These are phyloP conservation scores for Patiria miniata DNA, from an alignment of 35 echinoderm and acorn worm genomes.

Conservation along the genomic window DNA sequence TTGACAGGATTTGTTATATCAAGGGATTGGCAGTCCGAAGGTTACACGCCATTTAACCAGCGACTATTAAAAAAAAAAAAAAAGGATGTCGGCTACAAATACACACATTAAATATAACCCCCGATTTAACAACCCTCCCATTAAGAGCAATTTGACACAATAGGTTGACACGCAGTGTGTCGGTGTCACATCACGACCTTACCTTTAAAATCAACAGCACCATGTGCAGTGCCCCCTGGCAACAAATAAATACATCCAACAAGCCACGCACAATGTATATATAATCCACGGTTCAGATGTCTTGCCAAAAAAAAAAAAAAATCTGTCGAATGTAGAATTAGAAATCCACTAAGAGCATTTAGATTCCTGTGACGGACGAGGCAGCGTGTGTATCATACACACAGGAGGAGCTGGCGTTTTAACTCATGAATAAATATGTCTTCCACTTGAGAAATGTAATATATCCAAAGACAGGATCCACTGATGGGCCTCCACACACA, in stretches of 20 bases:
- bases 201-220: not conserved
- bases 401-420: not conserved
- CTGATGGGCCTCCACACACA: not conserved
- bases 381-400: not conserved
- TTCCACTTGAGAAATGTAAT: slow-evolving; percentile 16
- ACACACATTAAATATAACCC: no score
- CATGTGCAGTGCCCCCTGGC: not conserved
- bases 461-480: slow-evolving; percentile 20
- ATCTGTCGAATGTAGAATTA: not conserved
- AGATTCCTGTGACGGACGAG: not conserved
- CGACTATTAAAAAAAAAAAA: no score
- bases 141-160: no score
- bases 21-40: no score
- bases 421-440: slow-evolving; percentile 17
- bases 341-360: not conserved
- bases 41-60: no score
- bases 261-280: not conserved
- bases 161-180: not conserved
- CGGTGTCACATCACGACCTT: slow-evolving; percentile 3
- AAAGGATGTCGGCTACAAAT: no score
- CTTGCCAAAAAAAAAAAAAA: not conserved
- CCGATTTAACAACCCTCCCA: no score
- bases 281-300: slow-evolving; percentile 19
- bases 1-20: no score
- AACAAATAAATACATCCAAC: not conserved